These are phyloP conservation scores for Oncorhynchus tshawytscha DNA, from an alignment of 2,113 vertebrate species.

Conservation along the genomic window DNA sequence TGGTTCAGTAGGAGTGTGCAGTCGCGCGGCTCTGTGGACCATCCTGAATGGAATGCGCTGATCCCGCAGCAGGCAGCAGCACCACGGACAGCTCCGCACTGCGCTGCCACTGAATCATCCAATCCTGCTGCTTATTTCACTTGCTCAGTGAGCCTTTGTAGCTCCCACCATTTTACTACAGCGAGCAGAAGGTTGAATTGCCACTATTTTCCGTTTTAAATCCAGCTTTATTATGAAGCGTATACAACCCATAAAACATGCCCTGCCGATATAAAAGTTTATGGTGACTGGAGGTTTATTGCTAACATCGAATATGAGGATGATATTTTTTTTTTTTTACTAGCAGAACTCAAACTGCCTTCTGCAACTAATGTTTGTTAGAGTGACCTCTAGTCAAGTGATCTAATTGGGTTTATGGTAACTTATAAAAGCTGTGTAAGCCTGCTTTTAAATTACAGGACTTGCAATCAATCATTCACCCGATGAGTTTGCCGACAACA, in stretches of 20 bases:
- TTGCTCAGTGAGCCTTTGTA: background rate
- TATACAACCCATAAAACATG: no score
- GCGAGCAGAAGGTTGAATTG: no score
- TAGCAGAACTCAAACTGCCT: no score
- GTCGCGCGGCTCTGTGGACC: no score
- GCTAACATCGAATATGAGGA: background rate
- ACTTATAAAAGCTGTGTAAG: no score
- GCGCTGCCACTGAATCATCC: background rate
- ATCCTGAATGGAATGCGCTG: constrained; percentile 29
- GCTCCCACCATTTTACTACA: background rate
- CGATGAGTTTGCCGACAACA: no score
- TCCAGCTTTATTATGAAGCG: background rate
- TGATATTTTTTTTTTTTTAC: background rate
- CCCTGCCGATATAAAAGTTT: background rate
- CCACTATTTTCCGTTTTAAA: no score
- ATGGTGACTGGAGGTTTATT: background rate
- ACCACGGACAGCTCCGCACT: constrained; percentile 69
- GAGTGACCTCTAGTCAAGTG: no score
- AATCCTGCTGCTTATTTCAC: constrained; percentile 1
- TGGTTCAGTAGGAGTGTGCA: background rate
- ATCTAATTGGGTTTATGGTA: no score
- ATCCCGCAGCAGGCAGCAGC: constrained; percentile 39
- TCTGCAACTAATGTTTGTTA: background rate
- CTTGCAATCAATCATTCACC: no score
- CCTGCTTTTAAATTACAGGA: no score